Percentiles rank a stretch among this genome's conserved stretches.
phyloP scores from a whole-genome alignment of 2,797 vertebrate species.

The Vespertilio murinus region DNA sequence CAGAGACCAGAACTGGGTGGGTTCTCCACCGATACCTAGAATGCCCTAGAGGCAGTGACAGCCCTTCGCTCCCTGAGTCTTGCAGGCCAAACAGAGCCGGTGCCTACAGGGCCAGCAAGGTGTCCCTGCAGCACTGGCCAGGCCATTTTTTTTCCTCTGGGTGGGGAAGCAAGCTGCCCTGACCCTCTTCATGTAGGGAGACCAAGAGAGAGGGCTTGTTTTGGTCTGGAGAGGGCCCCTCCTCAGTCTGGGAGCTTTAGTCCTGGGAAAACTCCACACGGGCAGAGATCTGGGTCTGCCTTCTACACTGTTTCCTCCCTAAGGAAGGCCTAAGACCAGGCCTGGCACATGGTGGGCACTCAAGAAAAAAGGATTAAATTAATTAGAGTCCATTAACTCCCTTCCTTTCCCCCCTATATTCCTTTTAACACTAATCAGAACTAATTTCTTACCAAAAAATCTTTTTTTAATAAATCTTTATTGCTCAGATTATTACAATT shows the following conservation, averaged over 20 bases:
- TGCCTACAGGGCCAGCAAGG: neutral
- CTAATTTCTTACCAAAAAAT: neutral
- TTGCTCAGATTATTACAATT: too few relatives aligned
- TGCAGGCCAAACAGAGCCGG: neutral
- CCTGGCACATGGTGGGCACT: neutral
- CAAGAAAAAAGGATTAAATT: neutral
- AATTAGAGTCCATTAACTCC: neutral
- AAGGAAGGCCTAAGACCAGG: neutral
- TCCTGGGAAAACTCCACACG: neutral
- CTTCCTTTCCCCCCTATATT: rapidly evolving
- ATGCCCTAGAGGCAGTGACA: neutral
- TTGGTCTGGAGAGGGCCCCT: neutral
- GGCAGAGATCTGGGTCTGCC: neutral
- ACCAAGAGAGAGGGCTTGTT: neutral
- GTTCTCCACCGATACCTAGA: neutral
- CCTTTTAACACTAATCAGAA: neutral
- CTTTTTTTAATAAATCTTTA: too few relatives aligned
- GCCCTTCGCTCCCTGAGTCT: neutral
- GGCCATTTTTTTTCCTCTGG: neutral
- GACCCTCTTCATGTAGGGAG: neutral
- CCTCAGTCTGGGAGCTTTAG: neutral
- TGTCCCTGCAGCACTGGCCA: neutral
- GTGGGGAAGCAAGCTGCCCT: neutral
- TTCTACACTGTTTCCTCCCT: neutral
- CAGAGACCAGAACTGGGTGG: neutral